These are phyloP conservation scores for Regulus satrapa DNA, from an alignment of 2,113 vertebrate genomes.

Conservation along the genomic window DNA sequence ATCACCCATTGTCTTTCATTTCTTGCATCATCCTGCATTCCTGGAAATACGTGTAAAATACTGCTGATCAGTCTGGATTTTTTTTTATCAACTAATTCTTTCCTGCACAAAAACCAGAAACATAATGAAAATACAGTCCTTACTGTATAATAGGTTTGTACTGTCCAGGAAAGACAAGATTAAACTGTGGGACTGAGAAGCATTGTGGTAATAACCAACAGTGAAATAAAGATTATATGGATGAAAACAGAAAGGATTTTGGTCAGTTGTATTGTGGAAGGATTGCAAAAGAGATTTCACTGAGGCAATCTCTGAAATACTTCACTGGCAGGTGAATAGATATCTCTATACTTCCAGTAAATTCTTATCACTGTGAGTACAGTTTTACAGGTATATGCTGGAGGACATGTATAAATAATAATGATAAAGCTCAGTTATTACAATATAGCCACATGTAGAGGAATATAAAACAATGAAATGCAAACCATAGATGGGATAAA, in stretches of 20 bases:
- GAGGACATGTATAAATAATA: neutral
- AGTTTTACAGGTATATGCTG: neutral
- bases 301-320: neutral
- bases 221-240: neutral
- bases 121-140: neutral
- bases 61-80: neutral
- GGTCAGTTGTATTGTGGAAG: neutral
- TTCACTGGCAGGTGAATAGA: neutral
- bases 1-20: rapidly evolving
- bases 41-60: neutral
- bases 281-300: neutral
- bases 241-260: neutral
- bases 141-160: neutral
- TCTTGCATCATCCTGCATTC: neutral
- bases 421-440: neutral
- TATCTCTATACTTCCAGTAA: neutral
- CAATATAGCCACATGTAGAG: neutral
- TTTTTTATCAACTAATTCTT: neutral
- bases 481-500: neutral
- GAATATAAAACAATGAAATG: neutral
- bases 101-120: neutral
- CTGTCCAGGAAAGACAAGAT: neutral
- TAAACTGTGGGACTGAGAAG: neutral
- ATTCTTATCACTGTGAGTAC: neutral
- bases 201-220: neutral